Conservation (phyloP, 2,113 vertebrate genomes). For the Stomatorhinus ivindoensis region DNA sequence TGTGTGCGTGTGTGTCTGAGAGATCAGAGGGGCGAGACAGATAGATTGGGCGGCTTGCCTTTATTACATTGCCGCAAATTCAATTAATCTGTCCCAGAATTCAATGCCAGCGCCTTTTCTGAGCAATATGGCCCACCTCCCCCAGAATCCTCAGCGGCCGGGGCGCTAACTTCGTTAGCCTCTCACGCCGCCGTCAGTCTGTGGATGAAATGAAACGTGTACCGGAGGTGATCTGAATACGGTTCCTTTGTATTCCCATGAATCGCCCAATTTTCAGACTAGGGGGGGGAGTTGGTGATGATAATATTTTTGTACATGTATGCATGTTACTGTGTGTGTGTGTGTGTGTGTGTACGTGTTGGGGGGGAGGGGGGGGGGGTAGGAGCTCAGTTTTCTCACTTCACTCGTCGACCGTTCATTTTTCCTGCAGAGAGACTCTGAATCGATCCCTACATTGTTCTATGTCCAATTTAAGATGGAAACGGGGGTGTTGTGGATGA, state of each 20-base stretch:
- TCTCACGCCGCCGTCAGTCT: slow-evolving; percentile 2
- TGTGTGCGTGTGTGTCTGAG: background rate
- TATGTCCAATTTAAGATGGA: slow-evolving; percentile 52
- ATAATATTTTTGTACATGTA: background rate
- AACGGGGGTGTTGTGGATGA: background rate
- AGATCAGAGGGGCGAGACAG: background rate
- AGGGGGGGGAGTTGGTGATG: background rate
- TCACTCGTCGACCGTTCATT: background rate
- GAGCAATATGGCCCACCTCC: slow-evolving; percentile 5
- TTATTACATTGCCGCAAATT: slow-evolving; percentile 15
- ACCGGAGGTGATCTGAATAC: background rate
- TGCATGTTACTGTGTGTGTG: background rate
- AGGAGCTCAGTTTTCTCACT: background rate
- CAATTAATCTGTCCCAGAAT: slow-evolving; percentile 12
- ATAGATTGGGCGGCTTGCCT: background rate
- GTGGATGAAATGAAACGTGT: background rate
- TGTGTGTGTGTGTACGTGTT: background rate
- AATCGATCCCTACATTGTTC: background rate
- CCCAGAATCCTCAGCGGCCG: background rate
- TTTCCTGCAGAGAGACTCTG: background rate
- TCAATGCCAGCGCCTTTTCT: background rate
- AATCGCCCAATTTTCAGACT: background rate
- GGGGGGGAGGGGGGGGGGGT: background rate
- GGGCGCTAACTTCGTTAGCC: background rate
- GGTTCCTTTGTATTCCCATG: background rate